Evolutionary conservation across 2,113 vertebrate genomes (phyloP), one percentile per base, ranked within the genome.

Genomic region (Cettia cetti): DNA sequence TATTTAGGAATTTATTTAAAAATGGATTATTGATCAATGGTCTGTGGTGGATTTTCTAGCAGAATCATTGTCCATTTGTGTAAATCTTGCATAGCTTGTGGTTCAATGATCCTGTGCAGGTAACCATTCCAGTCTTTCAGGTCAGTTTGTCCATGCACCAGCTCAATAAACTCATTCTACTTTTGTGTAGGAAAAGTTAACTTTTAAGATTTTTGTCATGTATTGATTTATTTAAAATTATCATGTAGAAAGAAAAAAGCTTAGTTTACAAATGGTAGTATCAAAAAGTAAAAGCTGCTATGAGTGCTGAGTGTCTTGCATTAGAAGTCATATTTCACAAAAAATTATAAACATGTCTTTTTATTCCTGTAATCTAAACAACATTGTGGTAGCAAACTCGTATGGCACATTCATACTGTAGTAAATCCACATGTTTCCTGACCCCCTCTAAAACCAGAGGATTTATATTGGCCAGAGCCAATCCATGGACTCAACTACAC

Each of bases 1-100:
- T 84, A 35, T 85, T 94, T 85, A 74, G 30, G 10, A 86, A 80
- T 89, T 84, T 71, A 66, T 88, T 90, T 79, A 5, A 70, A 83
- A 96, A 60, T 60, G 20, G n/a, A 13, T 86, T 89, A 86, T 82
- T 95, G 31, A 69, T 91, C 87, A 80, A 26, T 89, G 89, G 44
- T 35, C 18, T 78, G 24, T 63, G 71, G 78, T 65, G 30, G 47
- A 12, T 70, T 92, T 27, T 84, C 30, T 31, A 24, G 59, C 42
- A 76, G 53, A 60, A 39, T 74, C 44, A 47, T 82, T 89, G 5
- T 82, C 21, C 45, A 6, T 76, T 76, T 61, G 42, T 35, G 39
- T 86, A 69, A 81, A 94, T 88, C 40, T 49, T 64, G 44, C 7
- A 4, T 87, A 45, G 49, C 53, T 91, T 86, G 65, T 69, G 70